A percentile compares a stretch with the other conserved stretches of the same genome.
phyloP scores from a whole-genome alignment of 2,113 vertebrate species.

The Lagopus leucura region DNA sequence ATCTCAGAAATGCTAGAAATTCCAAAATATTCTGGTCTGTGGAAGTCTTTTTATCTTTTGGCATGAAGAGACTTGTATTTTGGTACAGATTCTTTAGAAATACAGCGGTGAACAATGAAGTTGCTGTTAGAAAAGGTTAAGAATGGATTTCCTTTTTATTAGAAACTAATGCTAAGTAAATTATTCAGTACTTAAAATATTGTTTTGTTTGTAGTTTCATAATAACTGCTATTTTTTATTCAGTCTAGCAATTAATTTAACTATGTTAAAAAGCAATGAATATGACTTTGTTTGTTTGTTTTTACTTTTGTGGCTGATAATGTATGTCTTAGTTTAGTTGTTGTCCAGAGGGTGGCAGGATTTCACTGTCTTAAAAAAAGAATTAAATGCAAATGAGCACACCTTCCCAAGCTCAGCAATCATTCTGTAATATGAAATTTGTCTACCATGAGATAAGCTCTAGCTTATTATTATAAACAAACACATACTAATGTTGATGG shows the following conservation, averaged over 20 bases:
- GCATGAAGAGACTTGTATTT: background rate
- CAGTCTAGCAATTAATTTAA: background rate
- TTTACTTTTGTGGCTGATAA: conserved; percentile 4
- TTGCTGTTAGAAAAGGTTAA: conserved; percentile 6
- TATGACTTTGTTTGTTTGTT: background rate
- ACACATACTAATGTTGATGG: conserved; percentile 39
- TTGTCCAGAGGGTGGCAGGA: conserved; percentile 91
- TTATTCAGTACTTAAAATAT: conserved; percentile 7
- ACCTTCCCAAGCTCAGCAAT: conserved; percentile 55
- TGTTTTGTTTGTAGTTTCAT: background rate
- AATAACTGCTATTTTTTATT: background rate
- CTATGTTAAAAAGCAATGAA: background rate
- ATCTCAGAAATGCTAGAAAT: background rate
- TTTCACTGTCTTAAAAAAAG: conserved; percentile 77
- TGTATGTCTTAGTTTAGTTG: conserved; percentile 43
- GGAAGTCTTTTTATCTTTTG: background rate
- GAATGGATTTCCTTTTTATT: background rate
- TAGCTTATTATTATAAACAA: conserved; percentile 60
- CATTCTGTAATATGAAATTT: conserved; percentile 67
- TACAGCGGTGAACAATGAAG: background rate
- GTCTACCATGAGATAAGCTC: conserved; percentile 61
- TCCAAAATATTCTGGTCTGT: background rate
- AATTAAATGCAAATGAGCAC: conserved; percentile 66
- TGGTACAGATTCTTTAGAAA: background rate
- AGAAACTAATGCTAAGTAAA: background rate